Evolutionary conservation across 1,140 invertebrate genomes (phyloP).

Genomic region (Hyphantria cunea): DNA sequence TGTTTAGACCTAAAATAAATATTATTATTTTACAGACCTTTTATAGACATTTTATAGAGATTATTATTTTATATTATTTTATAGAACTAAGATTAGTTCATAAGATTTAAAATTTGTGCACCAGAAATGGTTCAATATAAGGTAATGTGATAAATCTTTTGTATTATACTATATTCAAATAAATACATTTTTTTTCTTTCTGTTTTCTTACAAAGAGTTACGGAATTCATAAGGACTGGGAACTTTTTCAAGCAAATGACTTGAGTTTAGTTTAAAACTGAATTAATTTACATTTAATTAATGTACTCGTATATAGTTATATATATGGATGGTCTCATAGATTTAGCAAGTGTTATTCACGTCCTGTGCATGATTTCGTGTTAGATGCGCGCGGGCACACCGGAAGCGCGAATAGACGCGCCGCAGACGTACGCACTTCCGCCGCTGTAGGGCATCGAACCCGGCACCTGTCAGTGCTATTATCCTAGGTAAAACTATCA

Average conservation of each 20-base stretch:
- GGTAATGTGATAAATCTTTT: no score
- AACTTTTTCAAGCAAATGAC: not conserved
- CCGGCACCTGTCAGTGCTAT: conserved; percentile 48
- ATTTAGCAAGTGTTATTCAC: conserved; percentile 28
- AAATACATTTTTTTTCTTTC: no score
- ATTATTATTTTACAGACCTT: no score
- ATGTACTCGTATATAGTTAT: no score
- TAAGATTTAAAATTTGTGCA: no score
- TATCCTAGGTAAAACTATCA: conserved; percentile 20
- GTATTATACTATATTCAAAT: no score
- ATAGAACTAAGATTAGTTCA: no score
- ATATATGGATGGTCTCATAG: not conserved
- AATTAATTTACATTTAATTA: not conserved
- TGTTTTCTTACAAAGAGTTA: no score
- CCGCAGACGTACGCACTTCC: conserved; percentile 76
- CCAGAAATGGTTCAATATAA: no score
- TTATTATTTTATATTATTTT: no score
- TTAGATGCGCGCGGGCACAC: conserved; percentile 44
- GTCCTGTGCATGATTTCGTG: conserved; percentile 38
- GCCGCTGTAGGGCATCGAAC: conserved; percentile 61
- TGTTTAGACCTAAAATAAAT: no score
- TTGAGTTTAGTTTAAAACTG: not conserved
- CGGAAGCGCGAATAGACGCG: conserved; percentile 76
- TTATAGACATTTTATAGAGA: no score
- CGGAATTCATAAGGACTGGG: not conserved